Percentiles rank a stretch among this genome's conserved stretches.
phyloP scores from a whole-genome alignment of 2,888 invertebrate genomes.

The Priocnemis perturbator region DNA sequence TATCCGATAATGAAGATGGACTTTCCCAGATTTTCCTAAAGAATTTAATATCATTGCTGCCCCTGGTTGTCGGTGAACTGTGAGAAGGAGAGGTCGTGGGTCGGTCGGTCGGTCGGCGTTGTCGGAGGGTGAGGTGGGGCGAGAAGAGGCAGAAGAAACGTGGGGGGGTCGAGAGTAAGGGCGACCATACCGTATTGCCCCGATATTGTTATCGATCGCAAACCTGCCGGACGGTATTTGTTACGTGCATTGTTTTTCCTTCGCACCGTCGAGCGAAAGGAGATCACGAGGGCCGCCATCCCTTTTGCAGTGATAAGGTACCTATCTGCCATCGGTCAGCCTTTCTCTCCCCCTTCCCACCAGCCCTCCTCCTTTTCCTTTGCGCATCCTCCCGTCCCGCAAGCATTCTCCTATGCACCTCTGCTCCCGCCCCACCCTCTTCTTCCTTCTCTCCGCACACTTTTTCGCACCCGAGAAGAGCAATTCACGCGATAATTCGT shows the following conservation, averaged over 20 bases:
- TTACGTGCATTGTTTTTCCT: conserved; percentile 61
- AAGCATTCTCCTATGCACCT: conserved; percentile 29
- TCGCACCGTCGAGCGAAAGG: conserved; percentile 69
- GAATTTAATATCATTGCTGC: conserved; percentile 57
- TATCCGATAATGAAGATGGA: conserved; percentile 69
- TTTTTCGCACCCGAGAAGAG: too few species aligned
- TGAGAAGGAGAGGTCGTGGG: not conserved
- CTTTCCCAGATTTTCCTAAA: conserved; percentile 60
- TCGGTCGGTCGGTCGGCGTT: not conserved
- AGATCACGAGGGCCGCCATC: conserved; percentile 54
- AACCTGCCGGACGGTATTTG: conserved; percentile 54
- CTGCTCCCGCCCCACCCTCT: conserved; percentile 34
- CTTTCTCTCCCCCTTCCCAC: conserved; percentile 48
- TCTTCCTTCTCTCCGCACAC: conserved; percentile 27
- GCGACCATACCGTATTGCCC: conserved; percentile 33
- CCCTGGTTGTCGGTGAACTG: conserved; percentile 12
- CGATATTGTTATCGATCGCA: conserved; percentile 56
- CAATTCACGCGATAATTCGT: too few species aligned
- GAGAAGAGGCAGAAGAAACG: not conserved
- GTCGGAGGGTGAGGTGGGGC: not conserved
- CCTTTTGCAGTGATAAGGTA: conserved; percentile 56
- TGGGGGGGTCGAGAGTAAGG: conserved; percentile 17
- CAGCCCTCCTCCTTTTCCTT: conserved; percentile 14
- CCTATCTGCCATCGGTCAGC: conserved; percentile 43
- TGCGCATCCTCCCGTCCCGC: conserved; percentile 35